These are phyloP conservation scores for Anolis carolinensis DNA, from an alignment of 2,113 vertebrate species.

Conservation along the genomic window DNA sequence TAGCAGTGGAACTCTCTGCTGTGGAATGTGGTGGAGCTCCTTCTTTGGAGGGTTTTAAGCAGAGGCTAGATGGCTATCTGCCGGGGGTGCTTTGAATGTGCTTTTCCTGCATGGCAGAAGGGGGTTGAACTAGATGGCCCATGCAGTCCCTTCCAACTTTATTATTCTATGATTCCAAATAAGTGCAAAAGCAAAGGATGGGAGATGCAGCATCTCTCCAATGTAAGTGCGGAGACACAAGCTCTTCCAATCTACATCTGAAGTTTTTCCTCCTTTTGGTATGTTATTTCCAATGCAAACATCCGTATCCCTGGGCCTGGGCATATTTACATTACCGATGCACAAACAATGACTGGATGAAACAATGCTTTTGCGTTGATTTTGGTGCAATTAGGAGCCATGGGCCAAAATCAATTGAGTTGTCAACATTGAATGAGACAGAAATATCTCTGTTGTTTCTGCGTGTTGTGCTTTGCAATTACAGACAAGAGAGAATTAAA, in stretches of 20 bases:
- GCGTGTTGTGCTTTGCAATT: not conserved
- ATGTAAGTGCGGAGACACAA: no score
- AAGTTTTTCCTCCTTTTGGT: not conserved
- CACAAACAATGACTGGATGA: not conserved
- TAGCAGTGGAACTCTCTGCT: no score
- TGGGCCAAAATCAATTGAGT: not conserved
- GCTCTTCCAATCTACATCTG: not conserved
- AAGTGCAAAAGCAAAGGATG: not conserved
- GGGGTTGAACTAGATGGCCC: no score
- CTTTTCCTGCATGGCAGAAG: no score
- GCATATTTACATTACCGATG: not conserved
- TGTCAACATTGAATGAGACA: not conserved
- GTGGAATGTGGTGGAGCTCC: no score
- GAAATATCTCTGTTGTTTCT: not conserved
- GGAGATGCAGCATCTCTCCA: not conserved
- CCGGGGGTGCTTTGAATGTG: no score
- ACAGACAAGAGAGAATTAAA: conserved; percentile 5
- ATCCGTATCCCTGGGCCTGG: not conserved
- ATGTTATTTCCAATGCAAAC: not conserved
- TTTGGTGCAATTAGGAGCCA: not conserved
- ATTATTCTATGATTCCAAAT: no score
- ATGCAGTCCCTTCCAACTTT: no score
- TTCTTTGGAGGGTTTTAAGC: no score
- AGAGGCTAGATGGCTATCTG: no score
- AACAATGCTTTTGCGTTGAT: not conserved